phyloP scores from a whole-genome alignment of 2,888 invertebrate genomes.

The Mythimna ferrago region DNA sequence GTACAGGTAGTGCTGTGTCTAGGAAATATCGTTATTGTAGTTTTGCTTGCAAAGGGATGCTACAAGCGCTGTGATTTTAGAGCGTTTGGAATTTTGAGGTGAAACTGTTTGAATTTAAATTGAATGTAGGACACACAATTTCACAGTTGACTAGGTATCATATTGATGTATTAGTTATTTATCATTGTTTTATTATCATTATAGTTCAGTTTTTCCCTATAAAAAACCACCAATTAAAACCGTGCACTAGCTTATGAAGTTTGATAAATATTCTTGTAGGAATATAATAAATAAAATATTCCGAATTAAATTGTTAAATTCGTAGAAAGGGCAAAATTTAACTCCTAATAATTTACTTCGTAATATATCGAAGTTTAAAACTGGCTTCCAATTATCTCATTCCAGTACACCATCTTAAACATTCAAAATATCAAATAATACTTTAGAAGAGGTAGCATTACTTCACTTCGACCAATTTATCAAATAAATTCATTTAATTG shows the following conservation, averaged over 20 bases:
- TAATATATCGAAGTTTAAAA: not conserved
- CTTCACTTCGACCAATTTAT: conserved; percentile 45
- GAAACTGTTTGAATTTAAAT: not conserved
- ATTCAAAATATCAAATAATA: conserved; percentile 10
- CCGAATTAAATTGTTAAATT: not conserved
- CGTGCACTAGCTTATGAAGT: too few relatives aligned
- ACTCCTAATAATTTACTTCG: not conserved
- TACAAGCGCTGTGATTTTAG: not conserved
- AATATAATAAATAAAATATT: not conserved
- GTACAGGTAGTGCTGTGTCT: conserved; percentile 25
- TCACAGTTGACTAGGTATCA: not conserved
- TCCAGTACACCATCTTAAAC: not conserved
- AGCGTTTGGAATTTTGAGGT: conserved; percentile 4
- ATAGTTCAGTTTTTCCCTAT: too few relatives aligned
- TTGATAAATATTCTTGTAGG: too few relatives aligned
- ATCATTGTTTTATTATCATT: too few relatives aligned
- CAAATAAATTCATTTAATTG: conserved; percentile 52
- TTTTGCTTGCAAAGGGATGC: conserved; percentile 24
- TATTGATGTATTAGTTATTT: too few relatives aligned
- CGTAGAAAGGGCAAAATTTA: not conserved
- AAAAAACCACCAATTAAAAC: too few relatives aligned
- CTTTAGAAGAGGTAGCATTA: not conserved
- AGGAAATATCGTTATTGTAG: conserved; percentile 38
- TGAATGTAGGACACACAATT: not conserved
- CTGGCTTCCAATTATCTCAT: not conserved